These are phyloP conservation scores for Amphiprion ocellaris DNA, from an alignment of 2,113 vertebrate species.

Conservation along the genomic window DNA sequence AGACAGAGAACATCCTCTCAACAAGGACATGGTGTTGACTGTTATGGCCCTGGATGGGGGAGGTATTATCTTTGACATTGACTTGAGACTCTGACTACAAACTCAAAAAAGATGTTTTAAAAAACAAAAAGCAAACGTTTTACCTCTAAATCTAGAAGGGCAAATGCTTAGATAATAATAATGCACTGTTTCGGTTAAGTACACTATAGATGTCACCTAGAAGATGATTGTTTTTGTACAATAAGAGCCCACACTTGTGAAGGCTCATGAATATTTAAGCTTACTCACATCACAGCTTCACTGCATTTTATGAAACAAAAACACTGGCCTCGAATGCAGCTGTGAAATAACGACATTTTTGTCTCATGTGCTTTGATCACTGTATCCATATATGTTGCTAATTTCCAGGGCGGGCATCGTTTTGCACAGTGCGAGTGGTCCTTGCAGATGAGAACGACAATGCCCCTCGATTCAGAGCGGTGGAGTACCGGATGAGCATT, in stretches of 20 bases:
- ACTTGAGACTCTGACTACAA: not conserved
- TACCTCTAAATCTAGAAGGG: not conserved
- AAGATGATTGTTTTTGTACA: not conserved
- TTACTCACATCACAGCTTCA: not conserved
- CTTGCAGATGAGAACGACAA: slow-evolving; percentile 97
- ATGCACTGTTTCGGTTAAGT: slow-evolving; percentile 1
- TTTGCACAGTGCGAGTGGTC: slow-evolving; percentile 93
- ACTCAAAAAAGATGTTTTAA: not conserved
- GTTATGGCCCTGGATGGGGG: slow-evolving; percentile 95
- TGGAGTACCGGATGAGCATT: slow-evolving; percentile 95
- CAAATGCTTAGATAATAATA: not conserved
- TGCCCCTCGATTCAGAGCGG: slow-evolving; percentile 89
- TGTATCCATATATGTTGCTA: not conserved
- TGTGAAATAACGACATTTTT: not conserved
- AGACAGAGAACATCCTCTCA: slow-evolving; percentile 90
- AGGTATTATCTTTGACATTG: slow-evolving; percentile 70
- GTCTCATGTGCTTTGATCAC: not conserved
- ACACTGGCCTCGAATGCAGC: not conserved
- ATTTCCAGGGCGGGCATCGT: slow-evolving; percentile 86
- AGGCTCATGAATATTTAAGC: slow-evolving; percentile 6
- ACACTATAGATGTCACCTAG: not conserved
- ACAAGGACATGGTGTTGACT: slow-evolving; percentile 91
- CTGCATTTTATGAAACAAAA: not conserved
- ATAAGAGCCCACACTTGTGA: not conserved
- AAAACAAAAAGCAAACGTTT: not conserved